phyloP scores from a whole-genome alignment of 2,113 vertebrate genomes.

The Butorides virescens region DNA sequence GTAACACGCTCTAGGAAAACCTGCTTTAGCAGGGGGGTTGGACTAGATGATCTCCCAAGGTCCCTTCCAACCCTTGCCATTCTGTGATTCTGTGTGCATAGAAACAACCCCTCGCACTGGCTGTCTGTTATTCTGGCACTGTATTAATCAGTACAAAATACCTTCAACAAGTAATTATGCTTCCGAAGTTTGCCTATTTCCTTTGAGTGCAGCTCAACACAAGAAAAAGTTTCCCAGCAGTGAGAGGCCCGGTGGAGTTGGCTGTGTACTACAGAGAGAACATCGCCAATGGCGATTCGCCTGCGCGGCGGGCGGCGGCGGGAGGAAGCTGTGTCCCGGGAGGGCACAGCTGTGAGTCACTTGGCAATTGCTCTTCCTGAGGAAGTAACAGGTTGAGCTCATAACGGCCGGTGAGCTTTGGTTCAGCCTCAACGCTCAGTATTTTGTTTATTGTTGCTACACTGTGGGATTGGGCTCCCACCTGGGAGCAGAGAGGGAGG shows the following conservation, averaged over 20 bases:
- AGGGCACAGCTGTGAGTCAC: not conserved
- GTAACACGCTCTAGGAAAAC: too few relatives aligned
- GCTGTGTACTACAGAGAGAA: not conserved
- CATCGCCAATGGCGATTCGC: not conserved
- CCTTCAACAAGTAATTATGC: not conserved
- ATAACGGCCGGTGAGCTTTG: not conserved
- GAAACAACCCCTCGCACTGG: not conserved
- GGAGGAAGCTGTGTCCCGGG: not conserved
- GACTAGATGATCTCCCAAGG: too few relatives aligned
- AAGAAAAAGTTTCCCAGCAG: not conserved
- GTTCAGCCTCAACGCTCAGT: not conserved
- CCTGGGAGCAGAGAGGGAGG: not conserved
- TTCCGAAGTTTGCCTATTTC: not conserved
- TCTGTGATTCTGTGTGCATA: not conserved
- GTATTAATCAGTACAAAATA: not conserved
- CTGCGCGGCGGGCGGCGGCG: not conserved
- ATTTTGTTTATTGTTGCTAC: not conserved
- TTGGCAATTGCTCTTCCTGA: not conserved
- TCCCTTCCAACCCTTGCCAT: too few relatives aligned
- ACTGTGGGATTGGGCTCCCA: not conserved
- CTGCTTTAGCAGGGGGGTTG: too few relatives aligned
- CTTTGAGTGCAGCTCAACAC: not conserved
- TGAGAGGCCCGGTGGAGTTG: rapidly evolving
- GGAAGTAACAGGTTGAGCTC: not conserved
- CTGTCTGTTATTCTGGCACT: too few relatives aligned